phyloP scores from a whole-genome alignment of 2,888 invertebrate genomes.

The Oligia fasciuncula region DNA sequence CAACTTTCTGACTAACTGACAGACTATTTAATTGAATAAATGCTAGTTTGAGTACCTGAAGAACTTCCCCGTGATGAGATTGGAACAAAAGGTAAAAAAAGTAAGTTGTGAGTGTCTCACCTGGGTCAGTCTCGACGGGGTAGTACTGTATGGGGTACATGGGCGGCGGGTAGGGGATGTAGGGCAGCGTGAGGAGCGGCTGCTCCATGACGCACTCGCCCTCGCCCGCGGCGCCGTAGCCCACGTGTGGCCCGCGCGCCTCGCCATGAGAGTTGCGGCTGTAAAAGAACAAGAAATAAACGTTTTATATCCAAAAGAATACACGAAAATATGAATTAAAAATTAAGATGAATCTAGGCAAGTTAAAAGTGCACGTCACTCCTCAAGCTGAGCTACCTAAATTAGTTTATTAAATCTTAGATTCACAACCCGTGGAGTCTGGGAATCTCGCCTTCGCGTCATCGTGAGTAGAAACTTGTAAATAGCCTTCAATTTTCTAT shows the following conservation, averaged over 20 bases:
- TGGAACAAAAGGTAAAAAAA: background rate
- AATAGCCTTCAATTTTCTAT: background rate
- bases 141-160: constrained; percentile 86
- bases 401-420: background rate
- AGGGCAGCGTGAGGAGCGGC: constrained; percentile 80
- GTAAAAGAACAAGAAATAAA: constrained; percentile 1
- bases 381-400: background rate
- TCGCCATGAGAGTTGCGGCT: constrained; percentile 78
- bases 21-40: no score
- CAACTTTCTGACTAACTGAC: no score
- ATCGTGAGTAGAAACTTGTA: background rate
- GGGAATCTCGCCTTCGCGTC: no score
- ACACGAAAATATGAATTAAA: no score
- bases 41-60: background rate
- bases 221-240: constrained; percentile 56
- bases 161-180: constrained; percentile 87
- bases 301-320: background rate
- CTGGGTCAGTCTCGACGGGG: constrained; percentile 83
- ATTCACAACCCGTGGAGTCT: background rate
- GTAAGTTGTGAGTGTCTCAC: constrained; percentile 55
- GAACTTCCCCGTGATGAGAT: background rate
- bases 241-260: constrained; percentile 23
- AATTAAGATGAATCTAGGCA: background rate
- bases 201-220: constrained; percentile 74
- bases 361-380: background rate